Percentiles rank a stretch among this genome's conserved stretches.
Evolutionary conservation across 2,113 vertebrate genomes (phyloP).

Genomic region (Rhinolophus sinicus): DNA sequence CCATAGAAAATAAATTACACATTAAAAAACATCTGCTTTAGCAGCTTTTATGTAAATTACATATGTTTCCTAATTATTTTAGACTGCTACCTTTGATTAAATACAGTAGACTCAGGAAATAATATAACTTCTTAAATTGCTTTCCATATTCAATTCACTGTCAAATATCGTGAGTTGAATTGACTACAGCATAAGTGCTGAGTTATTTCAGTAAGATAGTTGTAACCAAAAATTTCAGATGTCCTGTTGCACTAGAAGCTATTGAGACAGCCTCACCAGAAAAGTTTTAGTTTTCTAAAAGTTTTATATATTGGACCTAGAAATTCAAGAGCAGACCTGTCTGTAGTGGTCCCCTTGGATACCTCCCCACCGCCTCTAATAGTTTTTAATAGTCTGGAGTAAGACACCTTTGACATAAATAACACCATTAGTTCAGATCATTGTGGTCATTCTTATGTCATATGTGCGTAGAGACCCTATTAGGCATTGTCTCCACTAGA

Average conservation of each 20-base stretch:
- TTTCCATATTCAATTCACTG: conserved; percentile 51
- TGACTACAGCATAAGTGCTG: conserved; percentile 4
- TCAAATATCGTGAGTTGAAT: not conserved
- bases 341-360: not conserved
- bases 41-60: conserved; percentile 60
- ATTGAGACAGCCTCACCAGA: not conserved
- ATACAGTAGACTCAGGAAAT: conserved; percentile 34
- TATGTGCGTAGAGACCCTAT: not conserved
- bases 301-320: not conserved
- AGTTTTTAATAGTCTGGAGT: not conserved
- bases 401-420: not conserved
- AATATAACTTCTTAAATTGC: conserved; percentile 38
- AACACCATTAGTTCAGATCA: not conserved
- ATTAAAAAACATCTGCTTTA: conserved; percentile 58
- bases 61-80: conserved; percentile 69
- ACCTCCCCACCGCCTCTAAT: not conserved
- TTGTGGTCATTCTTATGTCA: not conserved
- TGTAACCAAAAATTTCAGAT: not conserved
- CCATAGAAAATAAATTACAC: conserved; percentile 43
- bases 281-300: not conserved
- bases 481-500: not conserved
- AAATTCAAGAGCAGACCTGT: not conserved
- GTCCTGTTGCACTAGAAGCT: not conserved
- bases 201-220: conserved; percentile 9
- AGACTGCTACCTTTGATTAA: conserved; percentile 65